Conservation (phyloP, 2,797 vertebrate species). For the Poecilia wingei region DNA sequence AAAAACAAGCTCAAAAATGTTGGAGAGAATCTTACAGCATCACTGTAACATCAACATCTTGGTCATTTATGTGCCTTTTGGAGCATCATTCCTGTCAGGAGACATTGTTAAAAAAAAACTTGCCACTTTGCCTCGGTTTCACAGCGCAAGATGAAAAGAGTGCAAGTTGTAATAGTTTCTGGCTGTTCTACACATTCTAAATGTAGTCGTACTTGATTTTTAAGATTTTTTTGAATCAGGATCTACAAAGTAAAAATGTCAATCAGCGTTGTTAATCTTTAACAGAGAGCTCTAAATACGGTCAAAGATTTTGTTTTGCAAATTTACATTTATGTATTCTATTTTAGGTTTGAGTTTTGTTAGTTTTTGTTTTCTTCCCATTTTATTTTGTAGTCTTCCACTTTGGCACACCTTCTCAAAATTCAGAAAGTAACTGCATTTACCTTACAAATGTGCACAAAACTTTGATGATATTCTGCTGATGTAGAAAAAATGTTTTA, state of each 20-base stretch:
- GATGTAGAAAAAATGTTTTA: too few relatives aligned
- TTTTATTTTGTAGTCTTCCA: neutral
- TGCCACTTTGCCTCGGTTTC: neutral
- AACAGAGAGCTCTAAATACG: neutral
- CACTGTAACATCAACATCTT: neutral
- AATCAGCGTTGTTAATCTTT: neutral
- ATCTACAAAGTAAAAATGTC: neutral
- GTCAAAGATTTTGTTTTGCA: neutral
- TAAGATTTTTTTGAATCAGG: neutral
- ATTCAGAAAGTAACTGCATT: too few relatives aligned
- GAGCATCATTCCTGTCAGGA: neutral
- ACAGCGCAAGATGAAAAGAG: neutral
- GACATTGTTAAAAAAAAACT: neutral
- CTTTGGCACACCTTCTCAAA: neutral
- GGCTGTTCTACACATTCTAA: neutral
- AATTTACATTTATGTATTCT: neutral
- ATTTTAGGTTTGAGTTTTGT: neutral
- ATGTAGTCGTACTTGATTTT: neutral
- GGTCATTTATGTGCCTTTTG: neutral
- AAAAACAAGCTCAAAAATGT: neutral
- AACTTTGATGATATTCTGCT: too few relatives aligned
- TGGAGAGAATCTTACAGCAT: neutral
- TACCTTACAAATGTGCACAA: too few relatives aligned
- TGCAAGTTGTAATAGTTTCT: neutral
- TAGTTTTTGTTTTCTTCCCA: neutral